Evolutionary conservation across 2,797 vertebrate genomes (phyloP).

Genomic region (Lindbergichthys nudifrons): DNA sequence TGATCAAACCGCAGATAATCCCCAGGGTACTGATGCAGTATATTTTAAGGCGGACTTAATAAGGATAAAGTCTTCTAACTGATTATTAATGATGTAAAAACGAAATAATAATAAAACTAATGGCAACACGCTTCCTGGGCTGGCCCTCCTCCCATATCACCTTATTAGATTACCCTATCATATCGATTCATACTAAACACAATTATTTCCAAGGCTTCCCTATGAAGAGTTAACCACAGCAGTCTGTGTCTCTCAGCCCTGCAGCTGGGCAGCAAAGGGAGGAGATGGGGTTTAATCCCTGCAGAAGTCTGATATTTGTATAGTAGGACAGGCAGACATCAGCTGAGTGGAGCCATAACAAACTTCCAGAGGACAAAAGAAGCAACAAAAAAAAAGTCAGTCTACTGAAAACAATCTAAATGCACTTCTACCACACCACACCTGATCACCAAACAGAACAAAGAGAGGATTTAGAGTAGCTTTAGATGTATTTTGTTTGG

Average conservation of each 20-base stretch:
- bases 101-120: background rate
- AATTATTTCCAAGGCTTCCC: conserved; percentile 26
- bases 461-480: background rate
- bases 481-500: background rate
- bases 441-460: background rate
- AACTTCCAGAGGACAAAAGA: conserved; percentile 4
- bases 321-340: conserved; percentile 13
- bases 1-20: conserved; percentile 43
- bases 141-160: background rate
- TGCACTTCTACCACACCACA: background rate
- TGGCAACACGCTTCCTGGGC: background rate
- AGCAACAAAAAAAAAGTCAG: background rate
- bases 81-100: conserved; percentile 31
- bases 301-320: background rate
- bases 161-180: conserved; percentile 15
- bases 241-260: conserved; percentile 18
- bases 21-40: conserved; percentile 14
- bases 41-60: conserved; percentile 32
- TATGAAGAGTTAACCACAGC: conserved; percentile 12
- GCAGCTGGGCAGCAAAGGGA: conserved; percentile 59
- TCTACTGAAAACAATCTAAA: background rate
- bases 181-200: conserved; percentile 25
- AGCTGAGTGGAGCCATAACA: background rate
- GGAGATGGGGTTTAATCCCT: conserved; percentile 42
- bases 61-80: conserved; percentile 12